These are phyloP conservation scores for Odontamblyopus rebecca DNA, from an alignment of 2,797 vertebrate genomes.

Conservation along the genomic window DNA sequence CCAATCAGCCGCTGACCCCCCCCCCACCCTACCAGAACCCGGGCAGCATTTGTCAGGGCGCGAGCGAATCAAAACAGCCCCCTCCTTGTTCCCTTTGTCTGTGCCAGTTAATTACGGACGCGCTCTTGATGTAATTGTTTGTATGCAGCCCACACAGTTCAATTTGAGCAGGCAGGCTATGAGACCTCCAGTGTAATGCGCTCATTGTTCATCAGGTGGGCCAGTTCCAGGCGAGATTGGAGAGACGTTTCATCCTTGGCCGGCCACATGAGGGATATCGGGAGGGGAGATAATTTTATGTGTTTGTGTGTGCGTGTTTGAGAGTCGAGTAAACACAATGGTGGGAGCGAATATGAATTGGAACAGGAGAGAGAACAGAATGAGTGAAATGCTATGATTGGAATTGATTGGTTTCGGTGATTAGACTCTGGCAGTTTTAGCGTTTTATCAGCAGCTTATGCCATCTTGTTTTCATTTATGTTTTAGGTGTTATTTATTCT, in stretches of 20 bases:
- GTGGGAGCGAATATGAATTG: neutral
- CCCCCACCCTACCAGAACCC: neutral
- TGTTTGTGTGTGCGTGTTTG: neutral
- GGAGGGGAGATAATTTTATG: conserved; percentile 16
- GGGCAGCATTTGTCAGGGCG: conserved; percentile 12
- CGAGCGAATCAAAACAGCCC: conserved; percentile 36
- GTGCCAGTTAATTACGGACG: conserved; percentile 51
- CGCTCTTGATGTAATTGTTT: conserved; percentile 56
- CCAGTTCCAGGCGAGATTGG: conserved; percentile 26
- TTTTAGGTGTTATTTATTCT: too few relatives aligned
- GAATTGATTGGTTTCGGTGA: neutral
- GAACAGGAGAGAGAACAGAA: neutral
- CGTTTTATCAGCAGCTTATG: too few relatives aligned
- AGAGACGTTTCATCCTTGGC: conserved; percentile 25
- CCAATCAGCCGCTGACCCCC: conserved; percentile 21
- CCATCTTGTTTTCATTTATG: too few relatives aligned
- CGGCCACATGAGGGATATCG: conserved; percentile 19
- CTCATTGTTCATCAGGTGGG: conserved; percentile 36
- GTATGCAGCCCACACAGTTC: conserved; percentile 35
- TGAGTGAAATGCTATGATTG: neutral
- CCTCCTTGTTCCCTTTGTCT: conserved; percentile 10
- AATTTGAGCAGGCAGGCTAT: conserved; percentile 18
- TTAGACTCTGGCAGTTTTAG: neutral
- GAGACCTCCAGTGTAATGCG: conserved; percentile 19
- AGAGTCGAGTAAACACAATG: conserved; percentile 9